phyloP scores from a whole-genome alignment of 2,113 vertebrate species.

The Raja brachyura region DNA sequence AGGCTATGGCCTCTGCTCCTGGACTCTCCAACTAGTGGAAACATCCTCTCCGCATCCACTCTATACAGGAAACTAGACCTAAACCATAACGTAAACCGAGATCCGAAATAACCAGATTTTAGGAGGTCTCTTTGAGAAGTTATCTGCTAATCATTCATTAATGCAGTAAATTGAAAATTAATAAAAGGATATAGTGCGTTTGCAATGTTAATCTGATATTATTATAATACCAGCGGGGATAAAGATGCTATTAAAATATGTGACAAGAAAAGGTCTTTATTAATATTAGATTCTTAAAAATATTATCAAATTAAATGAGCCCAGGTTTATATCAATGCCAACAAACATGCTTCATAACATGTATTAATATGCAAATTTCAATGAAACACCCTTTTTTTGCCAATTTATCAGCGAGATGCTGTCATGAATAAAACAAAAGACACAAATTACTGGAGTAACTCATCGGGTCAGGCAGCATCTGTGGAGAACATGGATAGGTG shows the following conservation, averaged over 20 bases:
- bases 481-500: no score
- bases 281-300: neutral
- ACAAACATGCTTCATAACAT: neutral
- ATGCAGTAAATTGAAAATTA: neutral
- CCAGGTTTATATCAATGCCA: neutral
- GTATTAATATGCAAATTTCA: neutral
- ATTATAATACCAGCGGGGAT: neutral
- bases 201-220: neutral
- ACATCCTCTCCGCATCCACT: no score
- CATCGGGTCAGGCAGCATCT: no score
- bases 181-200: neutral
- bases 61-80: no score
- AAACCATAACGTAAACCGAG: neutral
- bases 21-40: no score
- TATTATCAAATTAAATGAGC: neutral
- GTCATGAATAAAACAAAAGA: neutral
- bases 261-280: neutral
- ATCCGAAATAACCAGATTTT: neutral
- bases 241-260: neutral
- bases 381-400: neutral
- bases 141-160: neutral
- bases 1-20: no score
- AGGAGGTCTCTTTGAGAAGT: neutral
- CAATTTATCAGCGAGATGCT: neutral
- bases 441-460: no score